These are phyloP conservation scores for Gymnothorax javanicus DNA, from an alignment of 2,797 vertebrate genomes.

Conservation along the genomic window DNA sequence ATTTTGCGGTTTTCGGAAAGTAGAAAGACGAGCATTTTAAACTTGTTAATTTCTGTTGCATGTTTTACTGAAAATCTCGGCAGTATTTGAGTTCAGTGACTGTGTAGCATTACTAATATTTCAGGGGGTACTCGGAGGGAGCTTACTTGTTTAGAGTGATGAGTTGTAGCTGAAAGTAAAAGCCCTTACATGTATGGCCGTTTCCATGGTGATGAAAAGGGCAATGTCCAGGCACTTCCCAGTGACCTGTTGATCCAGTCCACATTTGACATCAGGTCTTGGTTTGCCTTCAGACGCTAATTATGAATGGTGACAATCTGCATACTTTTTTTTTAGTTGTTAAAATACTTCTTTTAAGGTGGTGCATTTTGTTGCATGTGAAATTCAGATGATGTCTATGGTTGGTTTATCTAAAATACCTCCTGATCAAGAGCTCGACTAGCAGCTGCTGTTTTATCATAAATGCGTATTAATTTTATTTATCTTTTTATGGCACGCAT, in stretches of 20 bases:
- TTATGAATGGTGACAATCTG: conserved; percentile 44
- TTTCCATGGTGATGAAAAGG: background rate
- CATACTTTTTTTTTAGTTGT: conserved; percentile 26
- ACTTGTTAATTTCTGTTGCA: background rate
- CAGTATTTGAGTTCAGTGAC: background rate
- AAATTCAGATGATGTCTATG: background rate
- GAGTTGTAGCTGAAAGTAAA: background rate
- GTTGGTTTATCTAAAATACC: conserved; percentile 12
- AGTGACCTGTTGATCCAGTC: conserved; percentile 26
- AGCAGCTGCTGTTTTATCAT: background rate
- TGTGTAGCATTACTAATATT: background rate
- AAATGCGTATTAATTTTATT: background rate
- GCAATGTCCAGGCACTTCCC: background rate
- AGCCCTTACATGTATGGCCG: background rate
- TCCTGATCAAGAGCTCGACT: background rate
- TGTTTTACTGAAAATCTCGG: background rate
- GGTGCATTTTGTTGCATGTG: background rate
- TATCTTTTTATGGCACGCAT: background rate
- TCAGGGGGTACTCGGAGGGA: background rate
- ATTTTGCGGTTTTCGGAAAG: background rate
- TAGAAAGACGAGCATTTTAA: background rate
- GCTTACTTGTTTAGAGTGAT: background rate
- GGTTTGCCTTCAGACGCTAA: conserved; percentile 23
- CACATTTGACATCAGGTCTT: background rate
- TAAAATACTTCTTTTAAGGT: background rate